A percentile compares a stretch with the other conserved stretches of the same genome.
Evolutionary conservation across 2,888 invertebrate species (phyloP).

Genomic region (Morinoia aosen): DNA sequence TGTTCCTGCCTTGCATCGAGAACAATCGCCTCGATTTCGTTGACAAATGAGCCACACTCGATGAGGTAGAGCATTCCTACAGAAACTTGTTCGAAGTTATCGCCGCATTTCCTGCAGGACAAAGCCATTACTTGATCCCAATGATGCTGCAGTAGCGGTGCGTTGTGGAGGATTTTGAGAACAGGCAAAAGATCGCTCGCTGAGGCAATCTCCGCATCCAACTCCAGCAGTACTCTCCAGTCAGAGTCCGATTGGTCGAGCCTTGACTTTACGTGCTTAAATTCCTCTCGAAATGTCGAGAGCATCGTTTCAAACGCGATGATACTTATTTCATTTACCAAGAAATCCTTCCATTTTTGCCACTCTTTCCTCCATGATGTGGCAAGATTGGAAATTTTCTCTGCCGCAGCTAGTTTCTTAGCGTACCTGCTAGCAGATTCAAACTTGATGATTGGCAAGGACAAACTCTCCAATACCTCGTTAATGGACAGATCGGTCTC

Average conservation of each 20-base stretch:
- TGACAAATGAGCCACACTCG: slow-evolving; percentile 60
- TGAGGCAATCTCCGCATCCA: slow-evolving; percentile 58
- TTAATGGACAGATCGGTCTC: slow-evolving; percentile 58
- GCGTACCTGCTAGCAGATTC: slow-evolving; percentile 55
- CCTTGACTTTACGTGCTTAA: neutral
- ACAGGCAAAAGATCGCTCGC: slow-evolving; percentile 60
- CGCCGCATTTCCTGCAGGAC: slow-evolving; percentile 58
- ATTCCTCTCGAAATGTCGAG: neutral
- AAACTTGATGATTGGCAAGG: slow-evolving; percentile 60
- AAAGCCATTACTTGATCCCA: slow-evolving; percentile 60
- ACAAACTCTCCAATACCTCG: slow-evolving; percentile 54
- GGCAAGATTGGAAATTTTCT: slow-evolving; percentile 60
- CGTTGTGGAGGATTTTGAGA: slow-evolving; percentile 61
- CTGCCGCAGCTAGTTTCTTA: slow-evolving; percentile 56
- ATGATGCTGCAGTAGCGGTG: slow-evolving; percentile 62
- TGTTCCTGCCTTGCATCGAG: slow-evolving; percentile 59
- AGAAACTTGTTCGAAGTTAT: slow-evolving; percentile 60
- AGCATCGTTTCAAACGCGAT: slow-evolving; percentile 58
- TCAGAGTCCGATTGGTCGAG: slow-evolving; percentile 43
- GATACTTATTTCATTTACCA: slow-evolving; percentile 61
- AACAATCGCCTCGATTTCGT: slow-evolving; percentile 61
- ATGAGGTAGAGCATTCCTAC: slow-evolving; percentile 60
- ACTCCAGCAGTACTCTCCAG: slow-evolving; percentile 62
- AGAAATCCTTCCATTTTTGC: slow-evolving; percentile 59
- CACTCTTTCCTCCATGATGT: slow-evolving; percentile 62